A percentile compares a stretch with the other conserved stretches of the same genome.
phyloP scores from a whole-genome alignment of 2,797 vertebrate genomes.

The Spizella passerina region DNA sequence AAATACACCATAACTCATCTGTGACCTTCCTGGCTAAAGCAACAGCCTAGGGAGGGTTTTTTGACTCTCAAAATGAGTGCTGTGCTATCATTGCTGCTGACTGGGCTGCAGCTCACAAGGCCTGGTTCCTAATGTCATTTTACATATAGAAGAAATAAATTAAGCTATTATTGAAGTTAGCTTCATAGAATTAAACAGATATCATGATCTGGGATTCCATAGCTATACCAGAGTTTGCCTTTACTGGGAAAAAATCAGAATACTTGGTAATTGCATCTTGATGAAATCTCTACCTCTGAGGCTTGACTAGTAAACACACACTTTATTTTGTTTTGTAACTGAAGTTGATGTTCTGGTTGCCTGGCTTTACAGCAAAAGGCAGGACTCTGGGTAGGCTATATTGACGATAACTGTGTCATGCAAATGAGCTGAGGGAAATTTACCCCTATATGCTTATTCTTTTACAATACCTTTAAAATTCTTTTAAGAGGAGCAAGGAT shows the following conservation, averaged over 20 bases:
- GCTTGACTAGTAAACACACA: background rate
- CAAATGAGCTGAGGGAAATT: background rate
- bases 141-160: background rate
- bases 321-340: background rate
- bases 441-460: background rate
- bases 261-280: background rate
- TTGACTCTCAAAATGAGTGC: background rate
- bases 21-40: background rate
- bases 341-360: background rate
- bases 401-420: background rate
- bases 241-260: background rate
- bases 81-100: background rate
- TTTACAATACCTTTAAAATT: background rate
- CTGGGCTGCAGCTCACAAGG: background rate
- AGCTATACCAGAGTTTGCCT: background rate
- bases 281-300: background rate
- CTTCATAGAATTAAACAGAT: background rate
- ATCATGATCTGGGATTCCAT: background rate
- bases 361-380: background rate
- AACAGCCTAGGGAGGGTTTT: background rate
- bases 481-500: background rate
- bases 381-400: background rate
- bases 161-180: background rate
- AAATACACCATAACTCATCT: background rate
- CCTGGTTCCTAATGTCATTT: background rate